These are phyloP conservation scores for Noctuana brunneofusca DNA, from an alignment of 2,888 invertebrate genomes.

Conservation along the genomic window DNA sequence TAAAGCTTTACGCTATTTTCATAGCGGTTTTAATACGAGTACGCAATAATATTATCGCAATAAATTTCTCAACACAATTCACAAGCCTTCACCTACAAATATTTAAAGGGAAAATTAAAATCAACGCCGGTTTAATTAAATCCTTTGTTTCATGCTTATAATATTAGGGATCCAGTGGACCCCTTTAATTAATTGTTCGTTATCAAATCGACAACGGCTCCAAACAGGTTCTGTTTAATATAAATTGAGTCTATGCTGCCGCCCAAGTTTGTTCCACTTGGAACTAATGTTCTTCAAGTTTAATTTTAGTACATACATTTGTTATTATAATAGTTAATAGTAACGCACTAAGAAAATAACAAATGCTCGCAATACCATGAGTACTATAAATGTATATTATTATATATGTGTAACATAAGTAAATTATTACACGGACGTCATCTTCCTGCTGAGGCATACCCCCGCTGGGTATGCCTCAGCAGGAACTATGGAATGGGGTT, in stretches of 20 bases:
- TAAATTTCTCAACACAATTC: slow-evolving; percentile 35
- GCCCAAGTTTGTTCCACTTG: slow-evolving; percentile 16
- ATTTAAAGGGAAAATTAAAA: slow-evolving; percentile 50
- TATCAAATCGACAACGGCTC: slow-evolving; percentile 64
- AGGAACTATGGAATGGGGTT: too few species aligned
- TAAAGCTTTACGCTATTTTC: neutral
- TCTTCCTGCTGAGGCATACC: too few species aligned
- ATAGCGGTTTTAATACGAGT: neutral
- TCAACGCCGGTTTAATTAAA: slow-evolving; percentile 62
- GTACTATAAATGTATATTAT: too few species aligned
- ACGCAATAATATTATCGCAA: slow-evolving; percentile 35
- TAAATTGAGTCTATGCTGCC: slow-evolving; percentile 51
- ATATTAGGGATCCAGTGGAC: slow-evolving; percentile 55
- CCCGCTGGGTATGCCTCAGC: too few species aligned
- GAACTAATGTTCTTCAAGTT: neutral
- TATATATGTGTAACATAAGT: too few species aligned
- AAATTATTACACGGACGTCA: too few species aligned
- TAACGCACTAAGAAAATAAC: neutral
- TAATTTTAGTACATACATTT: neutral
- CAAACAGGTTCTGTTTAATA: slow-evolving; percentile 54
- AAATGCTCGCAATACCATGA: too few species aligned
- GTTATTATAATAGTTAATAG: neutral
- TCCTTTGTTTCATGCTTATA: slow-evolving; percentile 59
- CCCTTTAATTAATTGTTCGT: slow-evolving; percentile 68
- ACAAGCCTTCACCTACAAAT: slow-evolving; percentile 33